Conservation (phyloP, 2,797 vertebrate species). For the Oryzias sinensis region DNA sequence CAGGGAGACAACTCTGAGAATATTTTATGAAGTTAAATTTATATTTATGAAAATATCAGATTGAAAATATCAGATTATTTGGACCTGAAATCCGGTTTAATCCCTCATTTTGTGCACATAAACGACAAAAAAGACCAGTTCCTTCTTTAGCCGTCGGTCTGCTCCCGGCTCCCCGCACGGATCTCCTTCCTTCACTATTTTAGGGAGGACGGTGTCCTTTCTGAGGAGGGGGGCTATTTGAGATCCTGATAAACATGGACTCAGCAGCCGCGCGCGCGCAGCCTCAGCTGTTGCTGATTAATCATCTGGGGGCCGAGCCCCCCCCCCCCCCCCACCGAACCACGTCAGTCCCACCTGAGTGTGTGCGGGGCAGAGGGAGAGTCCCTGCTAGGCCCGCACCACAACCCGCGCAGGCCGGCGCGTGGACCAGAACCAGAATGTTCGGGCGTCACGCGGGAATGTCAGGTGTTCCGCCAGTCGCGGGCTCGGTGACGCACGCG, state of each 20-base stretch:
- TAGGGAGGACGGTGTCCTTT: conserved; percentile 79
- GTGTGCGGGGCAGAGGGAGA: conserved; percentile 56
- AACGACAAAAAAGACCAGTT: not conserved
- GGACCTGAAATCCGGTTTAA: no score
- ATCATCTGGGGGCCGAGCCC: conserved; percentile 62
- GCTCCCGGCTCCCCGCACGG: conserved; percentile 43
- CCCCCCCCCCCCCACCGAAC: conserved; percentile 24
- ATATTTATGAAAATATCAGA: no score
- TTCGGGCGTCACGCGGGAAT: no score
- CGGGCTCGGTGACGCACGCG: no score
- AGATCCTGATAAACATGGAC: conserved; percentile 87
- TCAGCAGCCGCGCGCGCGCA: conserved; percentile 74
- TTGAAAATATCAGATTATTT: no score
- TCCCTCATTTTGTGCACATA: no score
- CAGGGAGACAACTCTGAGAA: no score
- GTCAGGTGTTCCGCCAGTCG: no score
- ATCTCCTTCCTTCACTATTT: conserved; percentile 77
- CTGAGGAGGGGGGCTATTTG: conserved; percentile 84
- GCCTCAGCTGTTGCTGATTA: conserved; percentile 90
- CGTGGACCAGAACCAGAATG: not conserved
- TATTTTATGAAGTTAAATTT: no score
- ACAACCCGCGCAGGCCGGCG: conserved; percentile 13
- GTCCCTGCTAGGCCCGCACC: conserved; percentile 50
- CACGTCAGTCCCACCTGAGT: conserved; percentile 44
- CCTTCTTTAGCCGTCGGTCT: not conserved